Conservation (phyloP, 2,888 invertebrate species). For the Linnaemya tessellans region DNA sequence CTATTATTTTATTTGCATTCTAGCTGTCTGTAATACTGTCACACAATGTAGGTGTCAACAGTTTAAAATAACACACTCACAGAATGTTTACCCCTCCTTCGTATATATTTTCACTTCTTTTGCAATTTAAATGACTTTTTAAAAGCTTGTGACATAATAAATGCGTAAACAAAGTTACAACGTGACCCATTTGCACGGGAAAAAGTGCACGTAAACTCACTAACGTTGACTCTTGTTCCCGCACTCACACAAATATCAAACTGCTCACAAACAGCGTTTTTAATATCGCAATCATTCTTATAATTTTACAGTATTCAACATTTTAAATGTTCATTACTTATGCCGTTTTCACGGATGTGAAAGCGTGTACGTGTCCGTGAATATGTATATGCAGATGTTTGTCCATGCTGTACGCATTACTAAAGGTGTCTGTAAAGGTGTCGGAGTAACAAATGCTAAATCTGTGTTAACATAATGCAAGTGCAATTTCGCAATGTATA, state of each 20-base stretch:
- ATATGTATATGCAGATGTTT: background rate
- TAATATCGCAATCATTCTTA: slow-evolving; percentile 31
- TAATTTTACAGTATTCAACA: slow-evolving; percentile 39
- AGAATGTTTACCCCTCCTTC: slow-evolving; percentile 18
- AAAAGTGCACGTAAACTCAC: slow-evolving; percentile 20
- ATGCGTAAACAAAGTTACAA: slow-evolving; percentile 73
- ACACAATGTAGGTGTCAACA: slow-evolving; percentile 61
- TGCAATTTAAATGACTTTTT: slow-evolving; percentile 74
- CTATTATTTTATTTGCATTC: slow-evolving; percentile 53
- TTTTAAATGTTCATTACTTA: slow-evolving; percentile 67
- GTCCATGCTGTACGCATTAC: slow-evolving; percentile 20
- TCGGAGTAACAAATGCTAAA: slow-evolving; percentile 67
- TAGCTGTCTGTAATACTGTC: slow-evolving; percentile 55
- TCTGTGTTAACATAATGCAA: slow-evolving; percentile 68
- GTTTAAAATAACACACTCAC: slow-evolving; percentile 53
- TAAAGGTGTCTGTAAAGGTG: slow-evolving; percentile 59
- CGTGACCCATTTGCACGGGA: slow-evolving; percentile 62
- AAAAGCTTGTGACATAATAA: slow-evolving; percentile 74
- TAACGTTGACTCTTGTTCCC: slow-evolving; percentile 26
- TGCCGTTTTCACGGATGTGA: slow-evolving; percentile 17
- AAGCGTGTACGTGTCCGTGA: background rate
- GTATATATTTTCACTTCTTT: slow-evolving; percentile 59
- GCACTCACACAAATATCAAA: slow-evolving; percentile 13
- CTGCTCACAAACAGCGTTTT: slow-evolving; percentile 15
- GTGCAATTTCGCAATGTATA: slow-evolving; percentile 38